These are phyloP conservation scores for Apteryx owenii DNA, from an alignment of 2,113 vertebrate species.

Conservation along the genomic window DNA sequence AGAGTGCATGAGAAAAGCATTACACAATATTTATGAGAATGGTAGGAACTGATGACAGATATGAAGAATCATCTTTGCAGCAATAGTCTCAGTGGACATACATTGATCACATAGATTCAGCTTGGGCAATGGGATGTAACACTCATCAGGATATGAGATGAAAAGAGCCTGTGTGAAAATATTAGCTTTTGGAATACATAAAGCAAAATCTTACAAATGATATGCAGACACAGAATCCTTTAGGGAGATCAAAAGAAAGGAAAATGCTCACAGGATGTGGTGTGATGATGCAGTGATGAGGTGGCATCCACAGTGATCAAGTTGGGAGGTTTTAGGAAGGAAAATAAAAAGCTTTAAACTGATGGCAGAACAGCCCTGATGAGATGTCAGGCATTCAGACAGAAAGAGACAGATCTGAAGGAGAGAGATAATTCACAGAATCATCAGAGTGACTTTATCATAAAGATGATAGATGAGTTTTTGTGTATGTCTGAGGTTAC, in stretches of 20 bases:
- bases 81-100: neutral
- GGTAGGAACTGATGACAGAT: neutral
- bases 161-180: neutral
- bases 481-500: neutral
- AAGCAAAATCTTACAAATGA: neutral
- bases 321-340: neutral
- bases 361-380: neutral
- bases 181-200: neutral
- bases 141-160: neutral
- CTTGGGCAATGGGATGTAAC: neutral
- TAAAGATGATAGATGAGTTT: neutral
- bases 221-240: neutral
- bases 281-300: neutral
- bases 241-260: neutral
- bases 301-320: neutral
- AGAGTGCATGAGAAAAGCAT: neutral
- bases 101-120: neutral
- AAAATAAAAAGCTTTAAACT: neutral
- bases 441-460: neutral
- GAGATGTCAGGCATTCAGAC: neutral
- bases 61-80: neutral
- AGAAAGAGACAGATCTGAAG: neutral
- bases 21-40: neutral
- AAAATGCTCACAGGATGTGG: neutral
- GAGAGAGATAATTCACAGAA: neutral